phyloP scores from a whole-genome alignment of 1,140 invertebrate genomes.

The Drosophila nikananu region DNA sequence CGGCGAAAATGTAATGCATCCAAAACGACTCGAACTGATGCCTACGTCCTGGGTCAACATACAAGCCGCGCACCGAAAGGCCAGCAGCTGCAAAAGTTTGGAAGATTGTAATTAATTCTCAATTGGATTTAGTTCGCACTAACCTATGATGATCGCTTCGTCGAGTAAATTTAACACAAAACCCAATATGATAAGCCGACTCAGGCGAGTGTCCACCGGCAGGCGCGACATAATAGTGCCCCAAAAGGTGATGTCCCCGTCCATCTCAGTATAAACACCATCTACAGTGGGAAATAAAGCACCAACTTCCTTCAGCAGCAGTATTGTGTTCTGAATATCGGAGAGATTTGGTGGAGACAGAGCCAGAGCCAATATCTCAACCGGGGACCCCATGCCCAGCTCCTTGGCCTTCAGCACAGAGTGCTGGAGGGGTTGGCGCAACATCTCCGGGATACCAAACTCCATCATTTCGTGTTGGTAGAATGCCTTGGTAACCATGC shows the following conservation, averaged over 20 bases:
- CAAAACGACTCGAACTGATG: constrained; percentile 90
- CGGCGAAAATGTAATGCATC: constrained; percentile 92
- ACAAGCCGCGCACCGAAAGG: constrained; percentile 93
- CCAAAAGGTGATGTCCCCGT: constrained; percentile 96
- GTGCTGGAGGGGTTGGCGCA: constrained; percentile 92
- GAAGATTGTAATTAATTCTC: not conserved
- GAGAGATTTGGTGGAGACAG: constrained; percentile 94
- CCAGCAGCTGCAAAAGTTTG: constrained; percentile 88
- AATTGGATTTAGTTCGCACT: constrained; percentile 16
- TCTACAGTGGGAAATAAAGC: constrained; percentile 88
- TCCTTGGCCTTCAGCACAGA: constrained; percentile 94
- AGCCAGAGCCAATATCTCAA: constrained; percentile 92
- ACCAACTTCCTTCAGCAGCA: constrained; percentile 94
- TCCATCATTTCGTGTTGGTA: constrained; percentile 87
- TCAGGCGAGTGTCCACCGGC: constrained; percentile 93
- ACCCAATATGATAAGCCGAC: constrained; percentile 95
- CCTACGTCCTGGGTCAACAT: constrained; percentile 74
- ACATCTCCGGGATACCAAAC: constrained; percentile 91
- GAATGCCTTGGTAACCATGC: constrained; percentile 91
- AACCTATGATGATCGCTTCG: constrained; percentile 95
- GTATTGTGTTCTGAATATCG: constrained; percentile 92
- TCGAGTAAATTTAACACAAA: constrained; percentile 94
- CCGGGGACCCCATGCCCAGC: constrained; percentile 93
- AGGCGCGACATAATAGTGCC: constrained; percentile 93
- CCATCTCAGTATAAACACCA: constrained; percentile 87